Base-by-base conservation (phyloP, 2,888 invertebrate genomes). In the Cataglyphis livida region DNA sequence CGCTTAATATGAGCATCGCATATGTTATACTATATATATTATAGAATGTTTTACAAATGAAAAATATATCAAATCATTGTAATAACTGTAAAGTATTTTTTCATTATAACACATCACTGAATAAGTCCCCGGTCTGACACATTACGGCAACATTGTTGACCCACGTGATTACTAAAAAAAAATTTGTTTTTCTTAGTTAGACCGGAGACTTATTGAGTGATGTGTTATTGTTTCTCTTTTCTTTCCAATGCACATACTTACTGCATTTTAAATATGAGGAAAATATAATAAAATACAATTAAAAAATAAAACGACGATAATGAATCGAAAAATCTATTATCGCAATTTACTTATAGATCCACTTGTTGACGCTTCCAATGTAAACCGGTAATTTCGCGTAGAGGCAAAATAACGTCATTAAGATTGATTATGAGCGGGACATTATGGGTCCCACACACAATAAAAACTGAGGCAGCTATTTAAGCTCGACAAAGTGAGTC, bases 401-500 rank as follows among this genome's bases (percentile, higher is more conserved):
- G 21, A 38, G 32, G 18, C 6, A 15, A 74, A 62, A 62, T 62
- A 44, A 74, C 64, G 44, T 74, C 44, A 48, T 62, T 62, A 74
- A 15, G 32, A 32, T 3, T n/a, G 44, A 62, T 75, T 18, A 38
- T 35, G 21, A 65, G 51, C 51, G 32, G 4, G 57, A 57, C 15
- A n/a, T 38, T 38, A 71, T 25, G 38, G 32, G 2, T 71, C 70
- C 35, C 35, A 51, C 25, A 9, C 59, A 44, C 28, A 79, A 79
- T 79, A 44, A 44, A 61, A 32, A 44, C 28, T 25, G 18, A 21
- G 10, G 44, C 41, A 25, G 35, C 18, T 54, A 48, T 79, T 71
- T 79, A 71, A 79, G 44, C 32, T 59, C 18, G 35, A 73, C 21
- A 18, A 71, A 78, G 35, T 79, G 78, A 79, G 12, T 79, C 73